These are phyloP conservation scores for Tuberolachnus salignus DNA, from an alignment of 2,888 invertebrate species.

Conservation along the genomic window DNA sequence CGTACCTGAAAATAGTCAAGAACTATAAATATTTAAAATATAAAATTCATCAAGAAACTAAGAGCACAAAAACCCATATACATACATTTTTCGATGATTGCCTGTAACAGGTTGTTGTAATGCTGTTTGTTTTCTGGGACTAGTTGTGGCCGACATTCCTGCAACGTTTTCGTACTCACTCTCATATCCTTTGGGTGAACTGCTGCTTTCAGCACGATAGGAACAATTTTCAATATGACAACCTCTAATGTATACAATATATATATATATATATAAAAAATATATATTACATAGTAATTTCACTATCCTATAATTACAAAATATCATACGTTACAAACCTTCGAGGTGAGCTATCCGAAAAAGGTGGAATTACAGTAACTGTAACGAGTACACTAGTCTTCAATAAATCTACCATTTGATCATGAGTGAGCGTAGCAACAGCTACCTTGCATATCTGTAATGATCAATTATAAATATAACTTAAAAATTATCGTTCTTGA, in stretches of 20 bases:
- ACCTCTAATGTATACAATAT: constrained; percentile 63
- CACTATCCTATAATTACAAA: background rate
- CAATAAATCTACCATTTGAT: constrained; percentile 89
- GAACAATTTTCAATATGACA: constrained; percentile 72
- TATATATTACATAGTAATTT: background rate
- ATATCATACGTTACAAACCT: constrained; percentile 62
- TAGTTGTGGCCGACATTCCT: constrained; percentile 63
- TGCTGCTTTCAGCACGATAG: constrained; percentile 64
- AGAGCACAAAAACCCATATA: background rate
- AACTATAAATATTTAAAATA: background rate
- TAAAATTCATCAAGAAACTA: background rate
- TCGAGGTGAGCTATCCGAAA: constrained; percentile 72
- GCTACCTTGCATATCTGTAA: constrained; percentile 80
- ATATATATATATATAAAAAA: background rate
- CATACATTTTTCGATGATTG: constrained; percentile 69
- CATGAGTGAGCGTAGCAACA: constrained; percentile 85
- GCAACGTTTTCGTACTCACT: constrained; percentile 62
- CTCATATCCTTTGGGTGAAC: constrained; percentile 72
- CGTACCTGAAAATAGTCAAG: constrained; percentile 64
- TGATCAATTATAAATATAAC: background rate
- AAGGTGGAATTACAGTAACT: constrained; percentile 79
- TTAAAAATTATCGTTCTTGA: background rate
- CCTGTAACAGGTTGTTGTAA: constrained; percentile 67
- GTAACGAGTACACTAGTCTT: constrained; percentile 88
- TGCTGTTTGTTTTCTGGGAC: constrained; percentile 62